phyloP scores from a whole-genome alignment of 2,113 vertebrate species.

The Strigops habroptila region DNA sequence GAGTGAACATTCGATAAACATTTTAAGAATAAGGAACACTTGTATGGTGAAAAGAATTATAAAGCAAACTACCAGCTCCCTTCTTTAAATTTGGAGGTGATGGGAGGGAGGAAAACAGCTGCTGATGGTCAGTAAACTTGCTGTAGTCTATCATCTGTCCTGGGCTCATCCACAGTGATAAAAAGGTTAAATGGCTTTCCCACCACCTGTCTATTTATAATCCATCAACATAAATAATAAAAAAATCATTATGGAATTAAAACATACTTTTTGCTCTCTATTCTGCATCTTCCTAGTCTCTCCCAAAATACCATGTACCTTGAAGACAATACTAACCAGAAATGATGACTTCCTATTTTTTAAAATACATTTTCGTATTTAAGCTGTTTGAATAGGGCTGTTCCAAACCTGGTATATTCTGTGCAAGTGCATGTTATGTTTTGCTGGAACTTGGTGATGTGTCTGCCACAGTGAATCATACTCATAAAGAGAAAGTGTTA shows the following conservation, averaged over 20 bases:
- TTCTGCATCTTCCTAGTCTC: not conserved
- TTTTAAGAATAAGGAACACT: not conserved
- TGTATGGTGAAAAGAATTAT: not conserved
- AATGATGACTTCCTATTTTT: not conserved
- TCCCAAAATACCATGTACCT: not conserved
- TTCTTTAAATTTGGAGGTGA: not conserved
- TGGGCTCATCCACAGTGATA: not conserved
- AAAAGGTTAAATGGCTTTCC: not conserved
- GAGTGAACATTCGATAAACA: not conserved
- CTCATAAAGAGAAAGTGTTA: not conserved
- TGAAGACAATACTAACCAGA: not conserved
- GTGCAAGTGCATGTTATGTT: accelerated
- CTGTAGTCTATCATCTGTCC: not conserved
- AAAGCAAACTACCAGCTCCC: not conserved
- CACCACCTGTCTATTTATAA: not conserved
- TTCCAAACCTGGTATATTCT: not conserved
- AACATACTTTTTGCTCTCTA: not conserved
- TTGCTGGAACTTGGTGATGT: not conserved
- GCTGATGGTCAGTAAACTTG: not conserved
- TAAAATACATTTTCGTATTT: not conserved
- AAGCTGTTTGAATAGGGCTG: not conserved
- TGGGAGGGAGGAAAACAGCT: not conserved
- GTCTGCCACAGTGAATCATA: not conserved
- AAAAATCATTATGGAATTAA: not conserved
- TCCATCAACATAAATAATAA: not conserved